These are phyloP conservation scores for Eidolon helvum DNA, from an alignment of 2,113 vertebrate species.

Conservation along the genomic window DNA sequence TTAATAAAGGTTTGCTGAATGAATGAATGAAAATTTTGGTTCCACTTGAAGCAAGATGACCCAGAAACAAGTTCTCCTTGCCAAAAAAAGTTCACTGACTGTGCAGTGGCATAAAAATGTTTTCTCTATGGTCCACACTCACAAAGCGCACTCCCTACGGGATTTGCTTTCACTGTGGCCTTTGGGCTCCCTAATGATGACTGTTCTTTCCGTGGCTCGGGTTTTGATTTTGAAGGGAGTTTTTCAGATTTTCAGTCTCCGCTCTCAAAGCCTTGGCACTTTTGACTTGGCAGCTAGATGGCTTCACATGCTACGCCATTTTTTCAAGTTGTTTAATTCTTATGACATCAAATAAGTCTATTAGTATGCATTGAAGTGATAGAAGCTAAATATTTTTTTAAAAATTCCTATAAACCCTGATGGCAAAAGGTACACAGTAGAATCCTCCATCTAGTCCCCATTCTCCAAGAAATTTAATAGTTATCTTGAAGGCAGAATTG, in stretches of 20 bases:
- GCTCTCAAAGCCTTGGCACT: neutral
- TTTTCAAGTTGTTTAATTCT: neutral
- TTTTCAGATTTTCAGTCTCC: neutral
- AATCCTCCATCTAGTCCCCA: neutral
- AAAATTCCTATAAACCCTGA: neutral
- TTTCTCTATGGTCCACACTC: neutral
- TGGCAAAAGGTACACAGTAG: neutral
- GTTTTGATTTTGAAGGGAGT: neutral
- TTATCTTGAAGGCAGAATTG: neutral
- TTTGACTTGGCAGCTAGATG: neutral
- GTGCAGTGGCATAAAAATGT: neutral
- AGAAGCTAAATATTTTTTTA: neutral
- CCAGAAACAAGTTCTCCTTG: neutral
- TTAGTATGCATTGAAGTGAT: neutral
- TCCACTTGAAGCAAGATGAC: neutral
- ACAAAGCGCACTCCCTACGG: neutral
- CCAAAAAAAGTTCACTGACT: too few species aligned
- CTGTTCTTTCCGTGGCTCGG: neutral
- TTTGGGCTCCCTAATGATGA: neutral
- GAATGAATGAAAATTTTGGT: neutral
- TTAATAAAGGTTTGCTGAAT: neutral
- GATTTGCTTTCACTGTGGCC: neutral
- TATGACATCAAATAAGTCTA: neutral
- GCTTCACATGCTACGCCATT: neutral
- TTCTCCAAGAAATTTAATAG: neutral